These are phyloP conservation scores for Smutsia temminckii DNA, from an alignment of 2,797 vertebrate genomes.

Conservation along the genomic window DNA sequence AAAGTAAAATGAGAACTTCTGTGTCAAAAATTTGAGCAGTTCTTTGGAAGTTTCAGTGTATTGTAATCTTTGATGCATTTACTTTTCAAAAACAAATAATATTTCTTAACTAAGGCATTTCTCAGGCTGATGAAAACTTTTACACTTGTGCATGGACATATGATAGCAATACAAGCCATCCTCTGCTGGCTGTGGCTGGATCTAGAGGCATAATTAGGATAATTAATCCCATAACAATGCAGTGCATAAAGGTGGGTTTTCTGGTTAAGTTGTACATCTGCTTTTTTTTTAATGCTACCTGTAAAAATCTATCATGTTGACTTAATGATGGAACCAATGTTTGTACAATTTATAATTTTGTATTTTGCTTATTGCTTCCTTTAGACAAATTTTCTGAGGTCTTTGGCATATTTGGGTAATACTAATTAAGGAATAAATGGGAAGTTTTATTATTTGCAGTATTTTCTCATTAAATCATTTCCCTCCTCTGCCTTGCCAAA, in stretches of 20 bases:
- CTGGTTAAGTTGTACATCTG: not conserved
- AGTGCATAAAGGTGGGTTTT: constrained; percentile 95
- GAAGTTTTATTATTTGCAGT: not conserved
- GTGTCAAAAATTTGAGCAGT: not conserved
- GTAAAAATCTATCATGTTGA: not conserved
- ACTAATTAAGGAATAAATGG: not conserved
- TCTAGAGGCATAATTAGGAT: constrained; percentile 98
- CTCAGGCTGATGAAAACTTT: constrained; percentile 98
- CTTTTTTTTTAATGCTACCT: constrained; percentile 35
- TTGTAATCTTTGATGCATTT: not conserved
- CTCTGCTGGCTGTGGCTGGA: constrained; percentile 95
- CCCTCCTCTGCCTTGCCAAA: not conserved
- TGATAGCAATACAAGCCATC: constrained; percentile 98
- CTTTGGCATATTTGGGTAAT: not conserved
- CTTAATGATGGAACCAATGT: not conserved
- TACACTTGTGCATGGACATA: constrained; percentile 99
- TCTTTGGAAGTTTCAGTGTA: not conserved
- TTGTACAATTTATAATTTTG: constrained; percentile 18
- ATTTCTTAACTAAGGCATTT: constrained; percentile 82
- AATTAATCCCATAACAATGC: constrained; percentile 99
- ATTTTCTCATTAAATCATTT: constrained; percentile 16
- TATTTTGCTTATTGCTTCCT: not conserved
- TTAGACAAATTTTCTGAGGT: not conserved
- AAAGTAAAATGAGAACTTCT: not conserved
- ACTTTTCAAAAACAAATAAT: constrained; percentile 49